phyloP scores from a whole-genome alignment of 1,140 invertebrate species.

The Drosophila nigrodunni region DNA sequence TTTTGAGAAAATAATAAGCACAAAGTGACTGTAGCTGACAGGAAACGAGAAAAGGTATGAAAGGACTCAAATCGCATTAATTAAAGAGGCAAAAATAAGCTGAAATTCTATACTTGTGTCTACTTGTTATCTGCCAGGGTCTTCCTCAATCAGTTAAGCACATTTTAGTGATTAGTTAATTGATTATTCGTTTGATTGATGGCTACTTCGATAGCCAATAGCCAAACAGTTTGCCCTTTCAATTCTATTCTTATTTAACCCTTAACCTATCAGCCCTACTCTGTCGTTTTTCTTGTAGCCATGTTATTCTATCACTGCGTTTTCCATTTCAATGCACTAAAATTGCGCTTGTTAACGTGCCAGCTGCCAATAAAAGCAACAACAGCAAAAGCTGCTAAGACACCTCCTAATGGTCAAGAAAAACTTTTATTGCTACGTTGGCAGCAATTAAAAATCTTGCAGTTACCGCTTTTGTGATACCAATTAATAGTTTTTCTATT shows the following conservation, averaged over 20 bases:
- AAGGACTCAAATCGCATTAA: slow-evolving; percentile 14
- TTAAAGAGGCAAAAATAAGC: not conserved
- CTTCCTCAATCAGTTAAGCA: slow-evolving; percentile 31
- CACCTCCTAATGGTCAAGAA: slow-evolving; percentile 29
- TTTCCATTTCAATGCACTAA: slow-evolving; percentile 66
- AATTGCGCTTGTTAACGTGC: slow-evolving; percentile 57
- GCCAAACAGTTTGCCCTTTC: slow-evolving; percentile 22
- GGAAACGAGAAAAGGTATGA: not conserved
- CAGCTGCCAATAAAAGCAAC: slow-evolving; percentile 24
- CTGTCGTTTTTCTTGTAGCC: slow-evolving; percentile 5
- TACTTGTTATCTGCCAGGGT: not conserved
- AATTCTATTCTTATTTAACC: slow-evolving; percentile 3
- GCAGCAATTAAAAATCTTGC: slow-evolving; percentile 68
- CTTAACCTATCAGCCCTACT: not conserved
- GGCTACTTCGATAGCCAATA: slow-evolving; percentile 2
- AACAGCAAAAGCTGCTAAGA: slow-evolving; percentile 1
- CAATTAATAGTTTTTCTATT: slow-evolving; percentile 77
- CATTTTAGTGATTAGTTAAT: slow-evolving; percentile 43
- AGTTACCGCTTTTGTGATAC: slow-evolving; percentile 51
- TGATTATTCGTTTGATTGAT: slow-evolving; percentile 40
- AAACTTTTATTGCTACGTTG: slow-evolving; percentile 65
- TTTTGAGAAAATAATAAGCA: slow-evolving; percentile 11
- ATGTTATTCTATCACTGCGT: slow-evolving; percentile 51
- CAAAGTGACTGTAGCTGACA: not conserved
- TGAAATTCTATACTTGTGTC: not conserved